phyloP scores from a whole-genome alignment of 1,140 invertebrate species.

The Meloidogyne exigua region DNA sequence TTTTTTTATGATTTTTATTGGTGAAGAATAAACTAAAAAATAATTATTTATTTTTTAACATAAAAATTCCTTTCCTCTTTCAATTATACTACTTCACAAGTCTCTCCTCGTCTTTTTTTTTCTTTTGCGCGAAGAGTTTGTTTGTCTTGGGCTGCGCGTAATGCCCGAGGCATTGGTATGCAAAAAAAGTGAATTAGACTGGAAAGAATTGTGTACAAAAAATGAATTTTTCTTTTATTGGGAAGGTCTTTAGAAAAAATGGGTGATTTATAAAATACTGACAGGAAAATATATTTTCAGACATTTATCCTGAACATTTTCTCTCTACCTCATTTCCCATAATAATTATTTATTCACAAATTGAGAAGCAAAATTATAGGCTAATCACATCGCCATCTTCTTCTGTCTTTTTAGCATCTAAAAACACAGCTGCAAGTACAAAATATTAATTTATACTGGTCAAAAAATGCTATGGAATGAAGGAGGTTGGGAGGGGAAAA shows the following conservation, averaged over 20 bases:
- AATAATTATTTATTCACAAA: background rate
- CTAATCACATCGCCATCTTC: background rate
- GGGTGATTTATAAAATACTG: background rate
- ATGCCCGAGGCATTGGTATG: background rate
- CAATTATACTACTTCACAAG: background rate
- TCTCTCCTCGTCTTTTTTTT: background rate
- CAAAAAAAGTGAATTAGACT: background rate
- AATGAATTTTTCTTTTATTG: background rate
- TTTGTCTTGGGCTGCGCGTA: background rate
- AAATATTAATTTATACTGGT: background rate
- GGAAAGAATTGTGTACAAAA: background rate
- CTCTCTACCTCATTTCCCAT: background rate
- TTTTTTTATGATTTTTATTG: no score
- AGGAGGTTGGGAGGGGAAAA: background rate
- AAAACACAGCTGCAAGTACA: slow-evolving; percentile 1
- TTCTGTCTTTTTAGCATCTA: background rate
- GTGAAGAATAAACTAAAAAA: no score
- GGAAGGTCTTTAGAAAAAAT: background rate
- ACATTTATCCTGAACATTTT: background rate
- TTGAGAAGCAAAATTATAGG: background rate
- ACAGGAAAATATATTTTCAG: background rate
- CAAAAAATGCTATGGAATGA: background rate
- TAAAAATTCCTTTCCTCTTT: background rate
- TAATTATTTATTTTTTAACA: background rate
- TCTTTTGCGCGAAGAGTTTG: background rate